Conservation (phyloP, 2,797 vertebrate species). For the Peromyscus attwateri region DNA sequence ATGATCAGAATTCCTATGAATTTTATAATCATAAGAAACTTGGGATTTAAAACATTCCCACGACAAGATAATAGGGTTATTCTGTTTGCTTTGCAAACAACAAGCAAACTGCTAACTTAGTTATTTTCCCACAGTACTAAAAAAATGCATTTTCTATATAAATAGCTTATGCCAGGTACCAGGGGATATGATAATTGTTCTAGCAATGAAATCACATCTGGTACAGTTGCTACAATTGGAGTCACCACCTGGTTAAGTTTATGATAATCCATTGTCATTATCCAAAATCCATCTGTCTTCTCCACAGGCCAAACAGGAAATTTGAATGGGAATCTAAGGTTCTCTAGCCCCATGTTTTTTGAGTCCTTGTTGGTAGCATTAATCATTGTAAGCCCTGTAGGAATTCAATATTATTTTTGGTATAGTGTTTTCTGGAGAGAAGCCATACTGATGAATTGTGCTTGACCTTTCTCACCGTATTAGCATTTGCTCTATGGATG, state of each 20-base stretch:
- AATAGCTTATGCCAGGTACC: constrained; percentile 36
- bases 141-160: background rate
- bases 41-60: background rate
- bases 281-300: constrained; percentile 42
- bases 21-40: background rate
- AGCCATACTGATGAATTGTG: background rate
- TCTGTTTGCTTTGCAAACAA: background rate
- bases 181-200: constrained; percentile 37
- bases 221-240: constrained; percentile 34
- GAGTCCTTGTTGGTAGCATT: background rate
- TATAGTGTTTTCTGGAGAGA: background rate
- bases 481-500: background rate
- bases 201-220: constrained; percentile 59
- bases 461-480: background rate
- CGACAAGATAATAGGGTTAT: background rate
- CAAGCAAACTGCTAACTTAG: background rate
- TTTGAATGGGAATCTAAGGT: background rate
- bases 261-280: constrained; percentile 60
- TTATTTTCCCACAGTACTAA: background rate
- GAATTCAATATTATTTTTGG: background rate
- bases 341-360: background rate
- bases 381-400: background rate
- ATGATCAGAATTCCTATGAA: background rate
- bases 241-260: constrained; percentile 59
- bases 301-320: background rate